Conservation (phyloP, 2,797 vertebrate species). For the Spheniscus humboldti region DNA sequence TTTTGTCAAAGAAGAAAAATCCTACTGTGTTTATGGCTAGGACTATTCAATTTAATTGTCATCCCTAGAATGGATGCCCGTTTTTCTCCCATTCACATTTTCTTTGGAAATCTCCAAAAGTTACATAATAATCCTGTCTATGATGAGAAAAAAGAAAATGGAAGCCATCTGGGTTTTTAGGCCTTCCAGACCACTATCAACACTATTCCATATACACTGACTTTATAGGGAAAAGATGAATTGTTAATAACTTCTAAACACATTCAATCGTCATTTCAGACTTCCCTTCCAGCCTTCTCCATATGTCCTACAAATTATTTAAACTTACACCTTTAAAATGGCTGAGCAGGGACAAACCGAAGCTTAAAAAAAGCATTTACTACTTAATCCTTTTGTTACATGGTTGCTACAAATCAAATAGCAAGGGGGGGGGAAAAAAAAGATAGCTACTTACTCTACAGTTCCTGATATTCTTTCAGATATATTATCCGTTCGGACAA, state of each 20-base stretch:
- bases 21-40: background rate
- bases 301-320: background rate
- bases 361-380: background rate
- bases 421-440: too few relatives aligned
- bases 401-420: background rate
- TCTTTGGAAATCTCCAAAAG: background rate
- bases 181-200: background rate
- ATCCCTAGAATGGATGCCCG: background rate
- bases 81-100: background rate
- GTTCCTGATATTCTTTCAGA: background rate
- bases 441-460: background rate
- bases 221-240: background rate
- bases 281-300: background rate
- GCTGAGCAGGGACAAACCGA: background rate
- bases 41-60: background rate
- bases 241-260: background rate
- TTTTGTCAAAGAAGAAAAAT: background rate
- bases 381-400: background rate
- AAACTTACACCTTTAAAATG: background rate
- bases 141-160: background rate
- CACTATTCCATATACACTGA: background rate
- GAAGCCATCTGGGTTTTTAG: slow-evolving; percentile 1
- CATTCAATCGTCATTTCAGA: background rate
- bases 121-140: background rate
- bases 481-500: background rate